Conservation (phyloP, 2,888 invertebrate genomes). For the Dioctria linearis region DNA sequence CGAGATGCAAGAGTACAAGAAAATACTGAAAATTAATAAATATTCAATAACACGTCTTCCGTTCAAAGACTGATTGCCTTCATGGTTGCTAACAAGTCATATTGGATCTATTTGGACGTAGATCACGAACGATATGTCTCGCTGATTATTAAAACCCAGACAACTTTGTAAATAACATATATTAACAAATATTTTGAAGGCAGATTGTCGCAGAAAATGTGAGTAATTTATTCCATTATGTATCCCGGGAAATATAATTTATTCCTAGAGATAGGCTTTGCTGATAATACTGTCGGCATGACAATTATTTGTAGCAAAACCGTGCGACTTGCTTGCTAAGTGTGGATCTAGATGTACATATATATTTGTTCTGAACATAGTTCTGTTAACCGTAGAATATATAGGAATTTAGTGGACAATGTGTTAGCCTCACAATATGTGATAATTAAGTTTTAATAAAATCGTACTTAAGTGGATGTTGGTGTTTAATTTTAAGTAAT, state of each 20-base stretch:
- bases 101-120: neutral
- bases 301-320: no score
- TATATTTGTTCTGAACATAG: no score
- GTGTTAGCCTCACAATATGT: no score
- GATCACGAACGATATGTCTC: neutral
- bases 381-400: no score
- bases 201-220: constrained; percentile 15
- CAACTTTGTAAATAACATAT: constrained; percentile 29
- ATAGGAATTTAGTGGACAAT: no score
- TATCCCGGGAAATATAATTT: constrained; percentile 18
- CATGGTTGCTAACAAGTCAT: neutral
- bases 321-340: no score
- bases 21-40: constrained; percentile 29
- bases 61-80: neutral
- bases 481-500: no score
- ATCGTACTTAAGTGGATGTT: no score
- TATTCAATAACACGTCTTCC: constrained; percentile 46
- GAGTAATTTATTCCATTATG: constrained; percentile 21
- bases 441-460: no score
- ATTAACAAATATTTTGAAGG: constrained; percentile 21
- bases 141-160: neutral
- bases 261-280: no score
- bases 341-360: no score
- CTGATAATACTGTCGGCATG: no score
- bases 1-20: neutral